Percentiles rank a stretch among this genome's conserved stretches.
Evolutionary conservation across 2,888 invertebrate genomes (phyloP).

Genomic region (Acheta domesticus): DNA sequence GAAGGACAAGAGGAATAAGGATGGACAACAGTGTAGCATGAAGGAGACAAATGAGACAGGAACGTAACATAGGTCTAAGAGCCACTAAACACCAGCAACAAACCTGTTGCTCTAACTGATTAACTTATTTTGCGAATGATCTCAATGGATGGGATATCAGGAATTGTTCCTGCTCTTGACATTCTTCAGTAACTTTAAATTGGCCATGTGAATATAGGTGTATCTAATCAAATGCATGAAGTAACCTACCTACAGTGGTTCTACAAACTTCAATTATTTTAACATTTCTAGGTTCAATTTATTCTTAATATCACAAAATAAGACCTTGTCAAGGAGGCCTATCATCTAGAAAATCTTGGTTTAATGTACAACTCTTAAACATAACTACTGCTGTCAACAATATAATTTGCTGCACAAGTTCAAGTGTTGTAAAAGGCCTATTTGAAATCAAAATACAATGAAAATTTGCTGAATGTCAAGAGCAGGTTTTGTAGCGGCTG

Average conservation of each 20-base stretch:
- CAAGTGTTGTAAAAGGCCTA: too few relatives aligned
- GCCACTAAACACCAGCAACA: neutral
- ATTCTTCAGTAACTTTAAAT: neutral
- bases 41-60: neutral
- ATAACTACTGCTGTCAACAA: too few relatives aligned
- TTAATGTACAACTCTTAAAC: too few relatives aligned
- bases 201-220: too few relatives aligned
- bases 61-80: neutral
- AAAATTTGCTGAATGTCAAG: neutral
- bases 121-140: neutral
- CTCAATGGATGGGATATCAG: neutral
- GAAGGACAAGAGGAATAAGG: constrained; percentile 25
- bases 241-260: too few relatives aligned
- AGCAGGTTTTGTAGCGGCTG: constrained; percentile 11
- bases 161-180: neutral
- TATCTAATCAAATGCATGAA: too few relatives aligned
- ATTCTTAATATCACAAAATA: too few relatives aligned
- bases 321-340: too few relatives aligned
- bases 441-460: too few relatives aligned
- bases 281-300: neutral
- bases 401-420: too few relatives aligned
- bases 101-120: neutral
- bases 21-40: neutral
- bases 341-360: too few relatives aligned
- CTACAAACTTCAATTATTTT: neutral